These are phyloP conservation scores for Elysia chlorotica DNA, from an alignment of 1,140 invertebrate genomes.

Conservation along the genomic window DNA sequence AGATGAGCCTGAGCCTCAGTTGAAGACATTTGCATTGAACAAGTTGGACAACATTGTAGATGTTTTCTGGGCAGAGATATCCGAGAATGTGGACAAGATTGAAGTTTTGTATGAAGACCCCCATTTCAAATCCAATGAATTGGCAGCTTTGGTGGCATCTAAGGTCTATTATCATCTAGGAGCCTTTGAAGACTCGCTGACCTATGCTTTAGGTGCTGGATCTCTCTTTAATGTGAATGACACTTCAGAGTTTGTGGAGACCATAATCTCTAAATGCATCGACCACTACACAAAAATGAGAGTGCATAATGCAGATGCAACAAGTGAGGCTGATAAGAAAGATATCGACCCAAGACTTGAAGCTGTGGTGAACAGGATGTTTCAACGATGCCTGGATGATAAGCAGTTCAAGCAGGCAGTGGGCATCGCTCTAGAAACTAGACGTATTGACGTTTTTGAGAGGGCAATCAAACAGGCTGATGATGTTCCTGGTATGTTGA, in stretches of 20 bases:
- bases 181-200: constrained; percentile 93
- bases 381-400: constrained; percentile 92
- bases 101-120: constrained; percentile 95
- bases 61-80: constrained; percentile 98
- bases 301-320: constrained; percentile 67
- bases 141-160: constrained; percentile 95
- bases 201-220: constrained; percentile 91
- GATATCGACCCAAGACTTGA: constrained; percentile 86
- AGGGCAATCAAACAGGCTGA: constrained; percentile 87
- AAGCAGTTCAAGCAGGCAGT: constrained; percentile 84
- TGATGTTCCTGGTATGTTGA: constrained; percentile 87
- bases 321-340: constrained; percentile 67
- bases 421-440: constrained; percentile 92
- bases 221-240: constrained; percentile 93
- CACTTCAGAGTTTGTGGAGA: constrained; percentile 94
- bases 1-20: constrained; percentile 89
- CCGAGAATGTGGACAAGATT: constrained; percentile 96
- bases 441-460: constrained; percentile 95
- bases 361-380: constrained; percentile 95
- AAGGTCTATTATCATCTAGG: constrained; percentile 99
- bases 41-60: constrained; percentile 93
- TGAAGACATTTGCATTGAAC: constrained; percentile 86
- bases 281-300: constrained; percentile 91
- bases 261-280: constrained; percentile 93
- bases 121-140: constrained; percentile 80